These are phyloP conservation scores for Stenichneumon culpator DNA, from an alignment of 2,888 invertebrate genomes.

Conservation along the genomic window DNA sequence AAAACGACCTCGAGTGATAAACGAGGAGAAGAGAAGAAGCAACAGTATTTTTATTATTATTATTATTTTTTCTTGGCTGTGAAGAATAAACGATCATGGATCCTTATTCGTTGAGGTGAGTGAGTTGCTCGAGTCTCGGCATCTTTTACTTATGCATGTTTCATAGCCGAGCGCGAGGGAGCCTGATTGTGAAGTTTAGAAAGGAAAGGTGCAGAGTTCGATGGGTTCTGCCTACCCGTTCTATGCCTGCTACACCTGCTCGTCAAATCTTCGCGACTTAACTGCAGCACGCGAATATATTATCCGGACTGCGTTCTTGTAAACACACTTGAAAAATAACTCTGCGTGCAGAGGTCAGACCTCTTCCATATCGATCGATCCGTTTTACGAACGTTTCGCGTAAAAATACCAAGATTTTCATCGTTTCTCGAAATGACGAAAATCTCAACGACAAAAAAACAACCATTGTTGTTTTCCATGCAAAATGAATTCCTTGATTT, in stretches of 20 bases:
- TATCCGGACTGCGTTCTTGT: neutral
- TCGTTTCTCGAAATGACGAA: no score
- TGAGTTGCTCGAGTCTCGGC: slow-evolving; percentile 36
- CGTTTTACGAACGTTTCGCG: no score
- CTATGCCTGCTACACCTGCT: neutral
- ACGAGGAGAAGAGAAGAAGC: slow-evolving; percentile 13
- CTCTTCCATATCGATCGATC: no score
- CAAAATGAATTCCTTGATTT: no score
- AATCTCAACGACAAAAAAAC: no score
- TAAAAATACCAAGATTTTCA: no score
- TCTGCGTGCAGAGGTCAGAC: neutral
- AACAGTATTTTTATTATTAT: slow-evolving; percentile 59
- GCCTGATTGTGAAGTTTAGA: slow-evolving; percentile 32
- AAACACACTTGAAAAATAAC: neutral
- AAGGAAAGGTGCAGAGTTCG: slow-evolving; percentile 51
- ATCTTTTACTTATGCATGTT: neutral
- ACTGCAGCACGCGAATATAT: neutral
- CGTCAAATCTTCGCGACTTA: neutral
- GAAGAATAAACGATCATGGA: slow-evolving; percentile 75
- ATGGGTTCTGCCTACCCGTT: slow-evolving; percentile 46
- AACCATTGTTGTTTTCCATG: no score
- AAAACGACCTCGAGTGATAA: neutral
- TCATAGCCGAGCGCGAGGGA: neutral
- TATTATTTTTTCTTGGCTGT: slow-evolving; percentile 59
- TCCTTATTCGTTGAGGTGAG: slow-evolving; percentile 82